phyloP scores from a whole-genome alignment of 2,797 vertebrate genomes.

The Bothrops alternatus region DNA sequence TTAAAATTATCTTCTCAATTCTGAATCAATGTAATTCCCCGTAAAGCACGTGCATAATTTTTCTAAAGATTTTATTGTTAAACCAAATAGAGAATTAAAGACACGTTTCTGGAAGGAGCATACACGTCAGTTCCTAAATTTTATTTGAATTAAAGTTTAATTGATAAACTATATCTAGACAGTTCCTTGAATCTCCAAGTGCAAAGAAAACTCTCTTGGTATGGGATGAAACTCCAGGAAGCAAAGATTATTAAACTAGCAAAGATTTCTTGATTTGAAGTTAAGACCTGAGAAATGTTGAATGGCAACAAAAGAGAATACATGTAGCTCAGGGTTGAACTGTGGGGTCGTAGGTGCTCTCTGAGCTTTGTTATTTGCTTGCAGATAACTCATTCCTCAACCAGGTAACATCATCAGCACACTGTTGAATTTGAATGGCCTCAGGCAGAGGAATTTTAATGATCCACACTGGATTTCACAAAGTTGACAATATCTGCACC shows the following conservation, averaged over 20 bases:
- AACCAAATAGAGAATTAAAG: neutral
- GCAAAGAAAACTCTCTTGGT: neutral
- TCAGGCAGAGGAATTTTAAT: neutral
- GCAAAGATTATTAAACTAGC: neutral
- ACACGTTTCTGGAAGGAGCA: neutral
- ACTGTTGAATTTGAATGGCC: neutral
- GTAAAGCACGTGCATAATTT: neutral
- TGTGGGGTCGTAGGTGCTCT: neutral
- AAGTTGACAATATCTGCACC: neutral
- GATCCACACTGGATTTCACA: neutral
- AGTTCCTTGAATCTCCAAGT: neutral
- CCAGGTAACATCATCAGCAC: neutral
- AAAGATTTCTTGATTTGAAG: neutral
- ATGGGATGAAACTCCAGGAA: neutral
- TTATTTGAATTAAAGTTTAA: neutral
- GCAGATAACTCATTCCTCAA: neutral
- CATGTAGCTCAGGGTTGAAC: neutral
- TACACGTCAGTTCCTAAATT: neutral
- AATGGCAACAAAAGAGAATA: neutral
- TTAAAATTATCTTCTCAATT: neutral
- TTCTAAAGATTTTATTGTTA: neutral
- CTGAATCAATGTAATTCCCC: fast-evolving
- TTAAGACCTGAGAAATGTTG: neutral
- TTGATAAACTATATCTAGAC: neutral
- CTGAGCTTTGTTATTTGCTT: neutral